Evolutionary conservation across 2,888 invertebrate genomes (phyloP).

Genomic region (Zaprionus bogoriensis): DNA sequence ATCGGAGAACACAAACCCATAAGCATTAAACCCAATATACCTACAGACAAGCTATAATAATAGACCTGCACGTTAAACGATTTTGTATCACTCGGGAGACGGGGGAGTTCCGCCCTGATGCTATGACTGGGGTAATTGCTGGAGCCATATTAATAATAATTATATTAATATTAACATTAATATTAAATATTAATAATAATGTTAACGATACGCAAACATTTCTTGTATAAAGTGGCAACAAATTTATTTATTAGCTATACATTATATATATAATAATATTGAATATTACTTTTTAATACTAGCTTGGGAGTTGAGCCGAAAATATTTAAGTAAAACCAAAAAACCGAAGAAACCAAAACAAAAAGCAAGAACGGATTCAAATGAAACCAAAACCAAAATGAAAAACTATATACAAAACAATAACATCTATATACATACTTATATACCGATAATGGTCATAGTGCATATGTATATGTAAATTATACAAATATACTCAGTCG

Average conservation of each 20-base stretch:
- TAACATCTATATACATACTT: slow-evolving; percentile 36
- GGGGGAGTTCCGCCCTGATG: slow-evolving; percentile 22
- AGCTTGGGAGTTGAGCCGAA: slow-evolving; percentile 56
- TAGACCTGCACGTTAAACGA: slow-evolving; percentile 43
- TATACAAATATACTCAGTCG: slow-evolving; percentile 43
- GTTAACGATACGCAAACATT: slow-evolving; percentile 49
- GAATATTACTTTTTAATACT: slow-evolving; percentile 76
- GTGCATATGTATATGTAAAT: slow-evolving; percentile 48
- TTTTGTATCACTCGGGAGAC: slow-evolving; percentile 23
- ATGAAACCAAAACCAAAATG: background rate
- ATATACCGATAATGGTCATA: slow-evolving; percentile 23
- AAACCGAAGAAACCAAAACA: slow-evolving; percentile 21
- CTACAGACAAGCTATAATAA: slow-evolving; percentile 31
- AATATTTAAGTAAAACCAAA: slow-evolving; percentile 24
- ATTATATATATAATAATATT: slow-evolving; percentile 64
- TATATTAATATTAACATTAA: slow-evolving; percentile 4
- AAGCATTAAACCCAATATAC: slow-evolving; percentile 31
- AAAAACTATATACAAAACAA: slow-evolving; percentile 31
- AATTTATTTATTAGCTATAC: slow-evolving; percentile 70
- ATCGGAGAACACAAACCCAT: slow-evolving; percentile 20
- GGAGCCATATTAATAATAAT: slow-evolving; percentile 23
- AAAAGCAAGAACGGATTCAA: background rate
- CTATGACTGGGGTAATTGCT: slow-evolving; percentile 24
- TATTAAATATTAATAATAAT: slow-evolving; percentile 18
- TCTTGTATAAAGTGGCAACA: slow-evolving; percentile 66